Conservation (phyloP, 2,113 vertebrate genomes). For the Phycodurus eques region DNA sequence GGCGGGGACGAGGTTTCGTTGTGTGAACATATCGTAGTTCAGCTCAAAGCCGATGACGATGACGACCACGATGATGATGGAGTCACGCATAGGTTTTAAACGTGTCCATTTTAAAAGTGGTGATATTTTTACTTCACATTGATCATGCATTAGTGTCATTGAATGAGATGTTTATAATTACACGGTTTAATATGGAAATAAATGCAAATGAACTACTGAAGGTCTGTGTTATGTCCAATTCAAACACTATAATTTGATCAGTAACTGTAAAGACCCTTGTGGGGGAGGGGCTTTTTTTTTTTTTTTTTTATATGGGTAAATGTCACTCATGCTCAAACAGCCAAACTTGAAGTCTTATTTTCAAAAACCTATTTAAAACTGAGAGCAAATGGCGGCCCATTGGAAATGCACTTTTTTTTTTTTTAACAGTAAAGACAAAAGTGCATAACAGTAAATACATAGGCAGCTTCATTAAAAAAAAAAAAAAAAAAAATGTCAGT, state of each 20-base stretch:
- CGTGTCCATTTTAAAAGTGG: slow-evolving; percentile 90
- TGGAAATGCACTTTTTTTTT: too few species aligned
- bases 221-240: neutral
- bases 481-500: too few species aligned
- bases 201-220: slow-evolving; percentile 75
- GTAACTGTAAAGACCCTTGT: too few species aligned
- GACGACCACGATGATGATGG: slow-evolving; percentile 43
- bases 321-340: too few species aligned
- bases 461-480: too few species aligned
- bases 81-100: slow-evolving; percentile 81
- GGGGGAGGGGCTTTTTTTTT: too few species aligned
- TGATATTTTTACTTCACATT: slow-evolving; percentile 99
- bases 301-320: too few species aligned
- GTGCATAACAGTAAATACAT: too few species aligned
- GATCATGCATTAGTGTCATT: slow-evolving; percentile 96
- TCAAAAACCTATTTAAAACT: too few species aligned
- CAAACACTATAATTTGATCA: neutral
- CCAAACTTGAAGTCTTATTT: too few species aligned
- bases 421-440: too few species aligned
- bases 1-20: slow-evolving; percentile 39
- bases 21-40: slow-evolving; percentile 80
- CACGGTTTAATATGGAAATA: slow-evolving; percentile 99
- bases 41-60: slow-evolving; percentile 48
- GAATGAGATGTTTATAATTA: slow-evolving; percentile 99
- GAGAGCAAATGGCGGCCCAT: too few species aligned